Percentiles rank a stretch among this genome's conserved stretches.
These are phyloP conservation scores for Gonioctena quinquepunctata DNA, from an alignment of 1,140 invertebrate species.

Conservation along the genomic window DNA sequence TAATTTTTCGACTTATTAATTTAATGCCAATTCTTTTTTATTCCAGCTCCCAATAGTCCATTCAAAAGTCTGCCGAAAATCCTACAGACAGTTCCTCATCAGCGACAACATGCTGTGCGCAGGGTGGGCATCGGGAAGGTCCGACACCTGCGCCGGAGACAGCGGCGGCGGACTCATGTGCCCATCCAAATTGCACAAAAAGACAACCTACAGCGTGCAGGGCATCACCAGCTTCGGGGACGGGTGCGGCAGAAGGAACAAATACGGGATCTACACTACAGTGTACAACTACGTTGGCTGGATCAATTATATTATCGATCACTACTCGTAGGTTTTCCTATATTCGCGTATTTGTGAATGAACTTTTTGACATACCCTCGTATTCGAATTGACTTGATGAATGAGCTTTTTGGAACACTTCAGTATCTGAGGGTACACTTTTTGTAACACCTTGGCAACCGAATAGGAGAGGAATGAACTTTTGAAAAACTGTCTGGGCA, in stretches of 20 bases:
- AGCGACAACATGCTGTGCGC: slow-evolving; percentile 91
- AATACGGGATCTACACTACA: slow-evolving; percentile 90
- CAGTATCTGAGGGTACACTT: neutral
- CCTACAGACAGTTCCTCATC: slow-evolving; percentile 77
- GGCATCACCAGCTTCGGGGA: slow-evolving; percentile 95
- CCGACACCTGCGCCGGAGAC: slow-evolving; percentile 87
- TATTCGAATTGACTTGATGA: too few species aligned
- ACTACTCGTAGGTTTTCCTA: slow-evolving; percentile 34
- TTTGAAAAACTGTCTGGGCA: too few species aligned
- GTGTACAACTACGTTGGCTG: slow-evolving; percentile 85
- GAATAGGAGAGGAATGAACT: neutral
- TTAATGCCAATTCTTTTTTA: too few species aligned
- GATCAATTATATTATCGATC: slow-evolving; percentile 71
- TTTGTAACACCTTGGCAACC: neutral
- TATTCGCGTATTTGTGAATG: too few species aligned
- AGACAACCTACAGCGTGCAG: slow-evolving; percentile 64
- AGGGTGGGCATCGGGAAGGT: slow-evolving; percentile 73
- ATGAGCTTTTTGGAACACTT: too few species aligned
- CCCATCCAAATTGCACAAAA: slow-evolving; percentile 34
- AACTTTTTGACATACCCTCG: too few species aligned
- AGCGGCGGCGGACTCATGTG: slow-evolving; percentile 87
- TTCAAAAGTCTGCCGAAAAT: slow-evolving; percentile 74
- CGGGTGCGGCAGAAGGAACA: slow-evolving; percentile 86
- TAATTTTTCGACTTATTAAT: too few species aligned
- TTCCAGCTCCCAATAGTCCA: slow-evolving; percentile 81